phyloP scores from a whole-genome alignment of 1,140 invertebrate species.

The Drosophila orena region DNA sequence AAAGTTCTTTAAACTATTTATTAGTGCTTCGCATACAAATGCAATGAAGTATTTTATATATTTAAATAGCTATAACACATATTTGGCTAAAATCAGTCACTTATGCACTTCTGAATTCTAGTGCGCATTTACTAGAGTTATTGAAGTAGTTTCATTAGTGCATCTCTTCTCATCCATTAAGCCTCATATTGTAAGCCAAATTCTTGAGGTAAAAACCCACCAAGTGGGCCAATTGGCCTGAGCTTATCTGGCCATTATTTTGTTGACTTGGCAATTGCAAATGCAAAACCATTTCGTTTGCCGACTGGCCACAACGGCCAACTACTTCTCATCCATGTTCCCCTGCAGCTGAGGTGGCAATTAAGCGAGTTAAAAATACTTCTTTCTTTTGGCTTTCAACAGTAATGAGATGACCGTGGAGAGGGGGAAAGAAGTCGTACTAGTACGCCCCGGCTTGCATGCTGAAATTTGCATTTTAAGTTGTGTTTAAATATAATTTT shows the following conservation, averaged over 20 bases:
- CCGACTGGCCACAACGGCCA: constrained; percentile 44
- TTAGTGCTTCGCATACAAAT: too few species aligned
- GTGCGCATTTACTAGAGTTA: too few species aligned
- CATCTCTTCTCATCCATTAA: too few species aligned
- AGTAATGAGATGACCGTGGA: constrained; percentile 32
- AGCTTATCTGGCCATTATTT: constrained; percentile 52
- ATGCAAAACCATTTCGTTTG: constrained; percentile 67
- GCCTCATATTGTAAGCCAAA: background rate
- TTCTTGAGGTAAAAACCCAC: constrained; percentile 4
- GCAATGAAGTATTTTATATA: too few species aligned
- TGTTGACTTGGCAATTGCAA: constrained; percentile 37
- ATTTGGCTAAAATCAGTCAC: too few species aligned
- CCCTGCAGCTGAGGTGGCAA: constrained; percentile 35
- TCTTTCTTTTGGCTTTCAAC: constrained; percentile 77
- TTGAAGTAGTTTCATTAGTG: too few species aligned
- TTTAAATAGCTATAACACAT: too few species aligned
- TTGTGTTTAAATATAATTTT: constrained; percentile 69
- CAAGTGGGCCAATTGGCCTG: constrained; percentile 16
- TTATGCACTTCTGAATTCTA: too few species aligned
- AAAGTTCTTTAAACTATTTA: background rate
- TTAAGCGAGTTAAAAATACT: constrained; percentile 63
- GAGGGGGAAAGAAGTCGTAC: constrained; percentile 2
- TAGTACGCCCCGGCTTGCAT: constrained; percentile 38
- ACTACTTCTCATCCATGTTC: constrained; percentile 5
- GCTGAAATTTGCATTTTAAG: constrained; percentile 78